These are phyloP conservation scores for Hydrotaea diabolus DNA, from an alignment of 2,888 invertebrate genomes.

Conservation along the genomic window DNA sequence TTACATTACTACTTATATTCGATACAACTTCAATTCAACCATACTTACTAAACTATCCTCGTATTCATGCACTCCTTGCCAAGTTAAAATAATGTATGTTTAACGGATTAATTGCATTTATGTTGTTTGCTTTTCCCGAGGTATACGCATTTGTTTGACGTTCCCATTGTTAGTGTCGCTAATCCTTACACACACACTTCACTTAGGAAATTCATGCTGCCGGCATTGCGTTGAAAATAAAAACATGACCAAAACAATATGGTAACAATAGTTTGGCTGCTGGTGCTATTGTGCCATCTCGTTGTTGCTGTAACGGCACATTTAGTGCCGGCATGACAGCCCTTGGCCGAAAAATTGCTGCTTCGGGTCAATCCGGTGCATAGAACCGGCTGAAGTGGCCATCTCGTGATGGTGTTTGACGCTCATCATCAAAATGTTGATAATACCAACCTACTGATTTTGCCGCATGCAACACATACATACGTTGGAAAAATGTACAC, in stretches of 20 bases:
- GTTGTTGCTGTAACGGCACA: too few relatives aligned
- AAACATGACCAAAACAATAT: slow-evolving; percentile 4
- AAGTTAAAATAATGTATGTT: slow-evolving; percentile 9
- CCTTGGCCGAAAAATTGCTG: too few relatives aligned
- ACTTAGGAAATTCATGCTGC: not conserved
- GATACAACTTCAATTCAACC: not conserved
- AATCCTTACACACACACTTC: not conserved
- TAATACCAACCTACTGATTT: not conserved
- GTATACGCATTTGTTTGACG: not conserved
- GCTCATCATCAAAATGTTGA: slow-evolving; percentile 10
- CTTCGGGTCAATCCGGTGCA: too few relatives aligned
- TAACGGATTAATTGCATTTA: slow-evolving; percentile 2
- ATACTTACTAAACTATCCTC: not conserved
- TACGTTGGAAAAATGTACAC: not conserved
- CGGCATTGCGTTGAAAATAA: not conserved
- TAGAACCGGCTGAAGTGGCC: too few relatives aligned
- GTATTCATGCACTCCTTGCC: not conserved
- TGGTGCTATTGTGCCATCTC: not conserved
- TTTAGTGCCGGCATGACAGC: too few relatives aligned
- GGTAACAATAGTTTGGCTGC: not conserved
- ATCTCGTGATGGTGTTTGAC: not conserved
- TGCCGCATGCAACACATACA: slow-evolving; percentile 10
- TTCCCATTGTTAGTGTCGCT: not conserved
- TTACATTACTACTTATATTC: too few relatives aligned
- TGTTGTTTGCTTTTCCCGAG: slow-evolving; percentile 3